A percentile compares a stretch with the other conserved stretches of the same genome.
These are phyloP conservation scores for Achlya flavicornis DNA, from an alignment of 2,888 invertebrate genomes.

Conservation along the genomic window DNA sequence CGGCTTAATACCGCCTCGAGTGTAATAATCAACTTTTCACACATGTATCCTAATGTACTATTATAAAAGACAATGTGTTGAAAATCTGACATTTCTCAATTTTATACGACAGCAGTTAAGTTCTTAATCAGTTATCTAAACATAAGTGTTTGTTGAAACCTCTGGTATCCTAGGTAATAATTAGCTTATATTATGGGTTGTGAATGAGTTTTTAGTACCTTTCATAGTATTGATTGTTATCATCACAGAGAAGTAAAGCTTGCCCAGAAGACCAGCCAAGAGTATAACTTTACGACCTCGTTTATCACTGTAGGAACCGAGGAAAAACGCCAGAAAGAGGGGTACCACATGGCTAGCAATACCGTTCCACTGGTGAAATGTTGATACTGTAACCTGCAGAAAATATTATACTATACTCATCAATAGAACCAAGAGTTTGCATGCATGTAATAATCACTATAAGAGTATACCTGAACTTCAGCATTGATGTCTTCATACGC, in stretches of 20 bases:
- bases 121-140: too few relatives aligned
- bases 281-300: slow-evolving; percentile 90
- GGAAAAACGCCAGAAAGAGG: slow-evolving; percentile 89
- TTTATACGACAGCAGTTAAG: too few relatives aligned
- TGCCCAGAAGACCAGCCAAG: slow-evolving; percentile 88
- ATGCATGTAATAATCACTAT: not conserved
- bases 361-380: slow-evolving; percentile 91
- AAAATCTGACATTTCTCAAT: too few relatives aligned
- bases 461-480: slow-evolving; percentile 85
- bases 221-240: slow-evolving; percentile 87
- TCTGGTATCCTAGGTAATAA: too few relatives aligned
- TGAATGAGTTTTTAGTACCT: slow-evolving; percentile 48
- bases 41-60: too few relatives aligned
- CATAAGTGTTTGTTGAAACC: too few relatives aligned
- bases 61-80: too few relatives aligned
- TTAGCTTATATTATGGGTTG: too few relatives aligned
- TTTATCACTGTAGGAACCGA: slow-evolving; percentile 93
- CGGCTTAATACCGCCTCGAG: too few relatives aligned
- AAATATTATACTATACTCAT: not conserved
- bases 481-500: slow-evolving; percentile 84
- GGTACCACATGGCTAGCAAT: slow-evolving; percentile 89
- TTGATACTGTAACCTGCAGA: slow-evolving; percentile 87
- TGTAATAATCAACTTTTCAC: too few relatives aligned
- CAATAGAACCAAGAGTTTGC: too few relatives aligned
- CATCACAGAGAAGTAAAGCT: slow-evolving; percentile 90